These are phyloP conservation scores for Drosophila setifemur DNA, from an alignment of 1,140 invertebrate genomes.

Conservation along the genomic window DNA sequence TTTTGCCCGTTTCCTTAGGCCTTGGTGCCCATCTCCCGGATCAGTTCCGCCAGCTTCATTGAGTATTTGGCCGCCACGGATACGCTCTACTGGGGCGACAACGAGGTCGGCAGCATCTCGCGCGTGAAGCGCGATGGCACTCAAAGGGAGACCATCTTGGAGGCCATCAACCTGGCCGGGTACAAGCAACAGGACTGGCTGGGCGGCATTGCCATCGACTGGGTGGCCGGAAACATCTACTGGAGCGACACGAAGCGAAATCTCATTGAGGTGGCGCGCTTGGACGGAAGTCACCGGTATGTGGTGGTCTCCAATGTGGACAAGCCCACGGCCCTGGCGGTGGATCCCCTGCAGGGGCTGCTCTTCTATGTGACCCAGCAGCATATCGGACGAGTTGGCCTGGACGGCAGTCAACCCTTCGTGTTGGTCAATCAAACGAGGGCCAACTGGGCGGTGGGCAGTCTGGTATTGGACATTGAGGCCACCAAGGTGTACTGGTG, in stretches of 20 bases:
- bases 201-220: conserved; percentile 90
- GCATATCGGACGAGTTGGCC: conserved; percentile 89
- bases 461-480: conserved; percentile 89
- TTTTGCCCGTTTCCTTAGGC: conserved; percentile 83
- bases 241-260: conserved; percentile 94
- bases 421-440: conserved; percentile 83
- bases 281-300: conserved; percentile 91
- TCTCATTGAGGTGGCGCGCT: conserved; percentile 91
- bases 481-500: conserved; percentile 93
- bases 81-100: conserved; percentile 92
- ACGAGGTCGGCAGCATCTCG: conserved; percentile 88
- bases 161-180: conserved; percentile 83
- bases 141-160: conserved; percentile 84
- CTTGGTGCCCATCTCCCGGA: conserved; percentile 90
- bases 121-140: conserved; percentile 91
- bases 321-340: conserved; percentile 87
- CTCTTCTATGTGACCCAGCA: conserved; percentile 93
- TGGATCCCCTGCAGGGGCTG: conserved; percentile 86
- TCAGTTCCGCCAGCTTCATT: conserved; percentile 89
- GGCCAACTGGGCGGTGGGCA: conserved; percentile 84
- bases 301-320: conserved; percentile 89
- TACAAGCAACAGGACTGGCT: conserved; percentile 77
- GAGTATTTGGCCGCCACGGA: conserved; percentile 89
- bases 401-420: conserved; percentile 88
- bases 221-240: conserved; percentile 93